These are phyloP conservation scores for Metallyticus violacea DNA, from an alignment of 2,888 invertebrate genomes.

Conservation along the genomic window DNA sequence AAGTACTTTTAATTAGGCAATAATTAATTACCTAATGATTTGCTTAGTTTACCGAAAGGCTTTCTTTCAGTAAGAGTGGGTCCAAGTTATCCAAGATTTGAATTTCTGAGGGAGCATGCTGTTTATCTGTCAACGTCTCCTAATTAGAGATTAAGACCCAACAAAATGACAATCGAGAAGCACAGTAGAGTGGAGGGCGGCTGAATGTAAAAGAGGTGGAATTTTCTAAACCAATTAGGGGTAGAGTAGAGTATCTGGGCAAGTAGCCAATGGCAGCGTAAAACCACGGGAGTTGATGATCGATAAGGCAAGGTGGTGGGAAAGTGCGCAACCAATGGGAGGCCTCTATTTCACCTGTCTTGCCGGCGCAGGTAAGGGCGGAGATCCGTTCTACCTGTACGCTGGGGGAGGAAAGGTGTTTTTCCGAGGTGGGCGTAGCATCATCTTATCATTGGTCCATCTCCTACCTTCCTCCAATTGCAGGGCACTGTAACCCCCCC, in stretches of 20 bases:
- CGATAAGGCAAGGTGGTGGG: conserved; percentile 14
- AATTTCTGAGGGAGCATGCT: too few species aligned
- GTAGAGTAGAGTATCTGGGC: background rate
- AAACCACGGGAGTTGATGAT: conserved; percentile 8
- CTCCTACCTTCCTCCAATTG: too few species aligned
- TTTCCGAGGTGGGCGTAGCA: background rate
- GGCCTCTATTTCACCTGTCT: background rate
- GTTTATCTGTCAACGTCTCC: too few species aligned
- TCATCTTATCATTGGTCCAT: background rate
- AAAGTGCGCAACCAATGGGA: conserved; percentile 1
- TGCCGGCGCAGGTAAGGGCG: background rate
- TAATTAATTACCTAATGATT: too few species aligned
- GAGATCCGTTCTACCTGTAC: background rate
- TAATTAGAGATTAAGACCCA: too few species aligned
- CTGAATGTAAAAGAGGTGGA: background rate
- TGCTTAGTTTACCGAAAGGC: too few species aligned
- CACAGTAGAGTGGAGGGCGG: background rate
- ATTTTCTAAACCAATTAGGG: conserved; percentile 24
- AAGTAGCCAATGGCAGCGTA: conserved; percentile 18
- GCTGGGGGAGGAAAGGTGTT: background rate
- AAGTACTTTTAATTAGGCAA: too few species aligned
- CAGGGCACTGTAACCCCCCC: too few species aligned
- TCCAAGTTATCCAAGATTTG: too few species aligned
- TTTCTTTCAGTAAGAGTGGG: too few species aligned
- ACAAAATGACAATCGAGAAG: too few species aligned